Percentiles rank a stretch among this genome's conserved stretches.
These are phyloP conservation scores for Plebejus melissa DNA, from an alignment of 2,888 invertebrate species.

Conservation along the genomic window DNA sequence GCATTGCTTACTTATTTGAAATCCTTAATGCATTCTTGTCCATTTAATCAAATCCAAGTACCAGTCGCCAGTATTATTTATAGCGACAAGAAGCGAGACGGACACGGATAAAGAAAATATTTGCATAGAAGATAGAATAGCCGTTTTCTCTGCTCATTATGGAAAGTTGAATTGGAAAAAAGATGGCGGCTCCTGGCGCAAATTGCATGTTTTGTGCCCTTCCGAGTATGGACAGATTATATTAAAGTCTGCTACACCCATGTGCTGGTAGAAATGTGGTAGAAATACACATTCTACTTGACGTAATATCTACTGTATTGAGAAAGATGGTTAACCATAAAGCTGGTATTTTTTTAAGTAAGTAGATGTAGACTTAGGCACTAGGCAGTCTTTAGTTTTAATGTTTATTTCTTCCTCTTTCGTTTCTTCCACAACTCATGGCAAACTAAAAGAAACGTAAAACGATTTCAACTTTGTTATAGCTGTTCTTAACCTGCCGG, in stretches of 20 bases:
- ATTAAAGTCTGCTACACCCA: background rate
- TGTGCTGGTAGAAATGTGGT: background rate
- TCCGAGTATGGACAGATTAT: conserved; percentile 50
- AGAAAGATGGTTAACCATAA: background rate
- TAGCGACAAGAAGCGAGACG: conserved; percentile 11
- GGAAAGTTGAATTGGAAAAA: conserved; percentile 48
- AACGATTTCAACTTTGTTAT: too few species aligned
- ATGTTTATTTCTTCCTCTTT: too few species aligned
- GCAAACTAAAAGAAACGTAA: too few species aligned
- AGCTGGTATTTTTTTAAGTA: too few species aligned
- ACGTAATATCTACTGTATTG: background rate
- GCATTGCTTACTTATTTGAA: background rate
- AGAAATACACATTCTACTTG: background rate
- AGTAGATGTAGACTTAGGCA: too few species aligned
- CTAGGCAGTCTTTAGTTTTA: too few species aligned
- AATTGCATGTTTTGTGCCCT: conserved; percentile 60
- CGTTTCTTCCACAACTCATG: too few species aligned
- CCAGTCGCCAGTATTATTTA: conserved; percentile 19
- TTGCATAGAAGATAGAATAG: conserved; percentile 62
- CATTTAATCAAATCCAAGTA: background rate
- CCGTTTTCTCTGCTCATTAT: conserved; percentile 68
- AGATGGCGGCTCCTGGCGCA: conserved; percentile 46
- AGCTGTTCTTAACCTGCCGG: too few species aligned
- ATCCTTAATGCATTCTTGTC: background rate
- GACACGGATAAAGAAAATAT: conserved; percentile 57